These are phyloP conservation scores for Sturnira hondurensis DNA, from an alignment of 2,113 vertebrate genomes.

Conservation along the genomic window DNA sequence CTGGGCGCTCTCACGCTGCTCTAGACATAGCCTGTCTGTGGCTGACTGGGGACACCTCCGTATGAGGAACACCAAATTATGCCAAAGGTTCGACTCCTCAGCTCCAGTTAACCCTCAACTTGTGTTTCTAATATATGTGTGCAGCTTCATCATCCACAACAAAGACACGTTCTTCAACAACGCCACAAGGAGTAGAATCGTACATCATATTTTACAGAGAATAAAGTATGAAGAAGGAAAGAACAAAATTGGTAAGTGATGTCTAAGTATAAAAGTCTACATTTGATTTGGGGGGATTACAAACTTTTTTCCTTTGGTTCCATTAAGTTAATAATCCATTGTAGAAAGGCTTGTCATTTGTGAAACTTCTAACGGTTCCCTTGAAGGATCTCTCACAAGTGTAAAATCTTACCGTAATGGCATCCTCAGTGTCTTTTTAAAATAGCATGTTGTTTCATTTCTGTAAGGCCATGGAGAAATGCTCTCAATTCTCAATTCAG, in stretches of 20 bases:
- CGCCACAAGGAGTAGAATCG: constrained; percentile 93
- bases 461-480: not conserved
- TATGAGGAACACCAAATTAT: not conserved
- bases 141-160: constrained; percentile 97
- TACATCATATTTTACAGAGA: constrained; percentile 95
- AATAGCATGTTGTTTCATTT: not conserved
- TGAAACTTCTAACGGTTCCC: not conserved
- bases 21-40: not conserved
- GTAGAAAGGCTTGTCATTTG: not conserved
- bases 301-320: not conserved
- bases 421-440: not conserved
- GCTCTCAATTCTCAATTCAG: not conserved
- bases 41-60: not conserved
- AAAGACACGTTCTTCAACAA: constrained; percentile 98
- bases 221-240: constrained; percentile 97
- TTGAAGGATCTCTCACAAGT: not conserved
- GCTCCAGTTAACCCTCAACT: not conserved
- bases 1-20: not conserved
- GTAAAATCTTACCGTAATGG: not conserved
- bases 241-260: constrained; percentile 92
- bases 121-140: constrained; percentile 71
- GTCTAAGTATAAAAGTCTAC: not conserved
- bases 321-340: not conserved
- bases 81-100: not conserved
- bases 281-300: not conserved